phyloP scores from a whole-genome alignment of 2,797 vertebrate species.

The Enteromius mattozi region DNA sequence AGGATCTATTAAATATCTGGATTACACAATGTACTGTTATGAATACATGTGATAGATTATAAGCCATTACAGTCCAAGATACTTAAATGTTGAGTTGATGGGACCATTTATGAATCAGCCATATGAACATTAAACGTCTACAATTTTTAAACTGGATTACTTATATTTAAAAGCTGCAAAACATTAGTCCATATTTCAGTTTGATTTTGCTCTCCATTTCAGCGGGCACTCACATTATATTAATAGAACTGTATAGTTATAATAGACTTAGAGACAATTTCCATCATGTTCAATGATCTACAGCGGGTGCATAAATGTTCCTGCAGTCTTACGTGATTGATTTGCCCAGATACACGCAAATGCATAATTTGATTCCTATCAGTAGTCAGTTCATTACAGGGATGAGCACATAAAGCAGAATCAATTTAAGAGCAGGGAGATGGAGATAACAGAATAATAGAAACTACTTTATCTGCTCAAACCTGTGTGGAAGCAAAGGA shows the following conservation, averaged over 20 bases:
- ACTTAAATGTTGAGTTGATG: background rate
- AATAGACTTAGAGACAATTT: constrained; percentile 63
- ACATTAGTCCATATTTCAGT: constrained; percentile 44
- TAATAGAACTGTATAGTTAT: constrained; percentile 58
- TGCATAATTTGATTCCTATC: constrained; percentile 72
- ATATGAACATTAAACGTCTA: background rate
- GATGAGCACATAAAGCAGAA: constrained; percentile 69
- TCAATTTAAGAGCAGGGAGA: constrained; percentile 70
- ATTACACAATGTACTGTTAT: background rate
- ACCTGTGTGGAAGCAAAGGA: constrained; percentile 62
- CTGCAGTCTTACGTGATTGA: constrained; percentile 69
- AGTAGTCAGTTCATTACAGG: constrained; percentile 69
- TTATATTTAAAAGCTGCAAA: background rate
- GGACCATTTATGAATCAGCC: background rate
- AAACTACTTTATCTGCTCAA: constrained; percentile 63
- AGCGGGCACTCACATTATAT: constrained; percentile 38
- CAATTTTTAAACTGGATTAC: background rate
- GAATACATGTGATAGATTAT: background rate
- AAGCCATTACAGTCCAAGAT: background rate
- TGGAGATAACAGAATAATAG: constrained; percentile 65
- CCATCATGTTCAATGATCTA: constrained; percentile 68
- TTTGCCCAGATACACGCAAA: constrained; percentile 69
- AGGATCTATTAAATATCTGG: background rate
- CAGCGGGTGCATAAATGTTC: constrained; percentile 55
- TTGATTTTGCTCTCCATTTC: constrained; percentile 44